phyloP scores from a whole-genome alignment of 1,140 invertebrate genomes.

The Bombus cullumanus region DNA sequence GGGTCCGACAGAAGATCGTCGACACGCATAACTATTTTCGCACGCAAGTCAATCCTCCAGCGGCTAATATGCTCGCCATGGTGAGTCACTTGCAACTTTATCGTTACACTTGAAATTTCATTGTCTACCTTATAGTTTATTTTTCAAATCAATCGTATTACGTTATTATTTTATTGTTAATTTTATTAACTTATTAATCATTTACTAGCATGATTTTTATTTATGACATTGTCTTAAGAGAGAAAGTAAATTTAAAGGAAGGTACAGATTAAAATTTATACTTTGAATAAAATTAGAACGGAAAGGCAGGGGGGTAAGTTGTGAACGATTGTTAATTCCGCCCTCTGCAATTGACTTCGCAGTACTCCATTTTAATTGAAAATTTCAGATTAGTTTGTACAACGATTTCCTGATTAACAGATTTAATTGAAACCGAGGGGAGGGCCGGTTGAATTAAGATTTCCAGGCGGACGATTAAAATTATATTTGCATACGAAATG shows the following conservation, averaged over 20 bases:
- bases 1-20: conserved; percentile 88
- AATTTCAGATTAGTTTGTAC: conserved; percentile 24
- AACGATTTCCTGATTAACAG: conserved; percentile 10
- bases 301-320: background rate
- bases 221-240: no score
- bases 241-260: no score
- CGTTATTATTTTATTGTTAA: no score
- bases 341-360: background rate
- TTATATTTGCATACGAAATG: conserved; percentile 10
- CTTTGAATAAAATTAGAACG: background rate
- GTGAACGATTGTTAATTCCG: background rate
- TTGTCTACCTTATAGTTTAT: no score
- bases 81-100: conserved; percentile 78
- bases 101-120: background rate
- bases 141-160: no score
- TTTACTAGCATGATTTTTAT: no score
- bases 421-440: conserved; percentile 6
- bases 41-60: conserved; percentile 87
- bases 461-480: background rate
- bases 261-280: background rate
- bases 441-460: background rate
- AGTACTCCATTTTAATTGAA: background rate
- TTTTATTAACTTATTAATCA: no score
- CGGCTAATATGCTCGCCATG: conserved; percentile 92
- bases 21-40: conserved; percentile 91